Conservation (phyloP, 2,888 invertebrate species). For the Idaea straminata region DNA sequence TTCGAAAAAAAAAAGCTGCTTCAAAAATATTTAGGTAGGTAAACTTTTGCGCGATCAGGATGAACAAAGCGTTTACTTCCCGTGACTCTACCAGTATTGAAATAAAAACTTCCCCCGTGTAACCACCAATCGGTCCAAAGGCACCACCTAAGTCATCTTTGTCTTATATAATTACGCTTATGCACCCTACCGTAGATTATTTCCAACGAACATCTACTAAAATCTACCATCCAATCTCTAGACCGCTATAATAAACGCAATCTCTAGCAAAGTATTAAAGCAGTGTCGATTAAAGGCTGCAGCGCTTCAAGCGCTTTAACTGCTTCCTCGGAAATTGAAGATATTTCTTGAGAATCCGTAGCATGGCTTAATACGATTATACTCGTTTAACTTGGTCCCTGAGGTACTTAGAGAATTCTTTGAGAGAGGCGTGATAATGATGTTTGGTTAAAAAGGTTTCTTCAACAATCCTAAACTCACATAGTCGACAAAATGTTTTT, state of each 20-base stretch:
- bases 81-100: no score
- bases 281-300: neutral
- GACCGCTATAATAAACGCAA: neutral
- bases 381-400: neutral
- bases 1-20: no score
- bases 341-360: constrained; percentile 1
- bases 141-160: no score
- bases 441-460: constrained; percentile 1
- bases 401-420: neutral
- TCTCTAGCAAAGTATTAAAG: neutral
- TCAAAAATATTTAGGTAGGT: no score
- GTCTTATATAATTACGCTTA: no score
- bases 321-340: neutral
- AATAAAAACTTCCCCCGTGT: no score
- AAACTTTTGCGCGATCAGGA: no score
- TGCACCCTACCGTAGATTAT: no score
- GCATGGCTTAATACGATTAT: neutral
- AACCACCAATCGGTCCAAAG: no score
- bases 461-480: neutral
- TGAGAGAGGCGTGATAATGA: neutral
- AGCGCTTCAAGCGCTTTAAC: neutral
- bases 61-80: no score
- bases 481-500: neutral
- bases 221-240: neutral
- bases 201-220: neutral